Percentiles rank a stretch among this genome's conserved stretches.
Evolutionary conservation across 2,888 invertebrate genomes (phyloP).

Genomic region (Trichopoda pennipes): DNA sequence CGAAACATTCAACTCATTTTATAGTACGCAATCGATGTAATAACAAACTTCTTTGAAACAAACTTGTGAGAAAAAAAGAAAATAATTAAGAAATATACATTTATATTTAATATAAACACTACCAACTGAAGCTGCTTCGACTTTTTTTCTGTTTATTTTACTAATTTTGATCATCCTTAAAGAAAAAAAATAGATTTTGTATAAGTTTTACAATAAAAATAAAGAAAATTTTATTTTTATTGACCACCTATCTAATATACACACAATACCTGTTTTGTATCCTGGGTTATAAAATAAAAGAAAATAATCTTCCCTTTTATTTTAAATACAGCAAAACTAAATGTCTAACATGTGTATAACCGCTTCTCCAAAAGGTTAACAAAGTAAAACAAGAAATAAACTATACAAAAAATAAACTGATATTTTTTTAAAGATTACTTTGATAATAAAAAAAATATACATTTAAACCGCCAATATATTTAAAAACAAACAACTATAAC

Average conservation of each 20-base stretch:
- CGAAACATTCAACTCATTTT: slow-evolving; percentile 25
- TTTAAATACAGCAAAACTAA: slow-evolving; percentile 31
- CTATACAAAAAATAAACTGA: slow-evolving; percentile 62
- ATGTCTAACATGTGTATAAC: slow-evolving; percentile 56
- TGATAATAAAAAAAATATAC: slow-evolving; percentile 41
- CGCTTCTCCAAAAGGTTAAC: slow-evolving; percentile 49
- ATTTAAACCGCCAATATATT: slow-evolving; percentile 64
- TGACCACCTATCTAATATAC: slow-evolving; percentile 53
- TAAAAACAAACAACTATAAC: slow-evolving; percentile 62
- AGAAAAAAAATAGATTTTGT: slow-evolving; percentile 54
- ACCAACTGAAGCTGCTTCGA: slow-evolving; percentile 30
- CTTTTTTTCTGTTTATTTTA: slow-evolving; percentile 36
- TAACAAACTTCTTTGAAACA: slow-evolving; percentile 17
- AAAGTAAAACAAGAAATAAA: slow-evolving; percentile 14
- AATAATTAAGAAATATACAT: slow-evolving; percentile 51
- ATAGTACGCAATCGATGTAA: slow-evolving; percentile 48
- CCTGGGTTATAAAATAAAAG: slow-evolving; percentile 34
- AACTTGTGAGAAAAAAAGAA: slow-evolving; percentile 39
- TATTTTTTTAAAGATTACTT: slow-evolving; percentile 65
- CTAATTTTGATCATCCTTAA: slow-evolving; percentile 44
- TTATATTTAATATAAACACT: slow-evolving; percentile 56
- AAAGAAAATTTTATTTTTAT: slow-evolving; percentile 51
- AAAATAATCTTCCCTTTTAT: slow-evolving; percentile 23
- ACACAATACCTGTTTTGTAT: slow-evolving; percentile 43
- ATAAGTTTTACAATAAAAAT: slow-evolving; percentile 58